A percentile compares a stretch with the other conserved stretches of the same genome.
Conservation (phyloP, 2,888 invertebrate species). For the Drosophila stalkeri region DNA sequence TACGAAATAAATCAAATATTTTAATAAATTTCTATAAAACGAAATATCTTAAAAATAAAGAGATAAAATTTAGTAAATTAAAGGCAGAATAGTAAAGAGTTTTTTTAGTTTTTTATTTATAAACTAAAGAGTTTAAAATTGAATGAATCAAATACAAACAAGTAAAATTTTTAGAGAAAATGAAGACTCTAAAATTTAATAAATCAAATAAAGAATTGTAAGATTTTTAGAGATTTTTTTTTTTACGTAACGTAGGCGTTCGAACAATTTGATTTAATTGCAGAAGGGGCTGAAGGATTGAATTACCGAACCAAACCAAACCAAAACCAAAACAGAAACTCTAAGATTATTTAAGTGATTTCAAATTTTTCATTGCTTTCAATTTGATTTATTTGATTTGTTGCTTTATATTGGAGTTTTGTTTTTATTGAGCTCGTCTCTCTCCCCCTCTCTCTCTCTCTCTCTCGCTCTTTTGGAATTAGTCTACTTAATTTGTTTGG, state of each 20-base stretch:
- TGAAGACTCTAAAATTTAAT: conserved; percentile 26
- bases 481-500: conserved; percentile 56
- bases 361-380: conserved; percentile 47
- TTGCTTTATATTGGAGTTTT: conserved; percentile 19
- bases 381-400: conserved; percentile 61
- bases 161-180: too few species aligned
- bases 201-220: conserved; percentile 22
- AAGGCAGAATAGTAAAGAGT: too few species aligned
- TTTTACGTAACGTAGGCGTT: conserved; percentile 6
- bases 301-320: conserved; percentile 38
- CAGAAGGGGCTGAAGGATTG: conserved; percentile 48
- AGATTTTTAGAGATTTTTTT: background rate
- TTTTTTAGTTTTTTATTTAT: too few species aligned
- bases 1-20: too few species aligned
- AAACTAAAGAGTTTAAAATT: too few species aligned
- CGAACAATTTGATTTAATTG: conserved; percentile 56
- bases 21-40: too few species aligned
- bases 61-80: too few species aligned
- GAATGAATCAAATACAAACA: too few species aligned
- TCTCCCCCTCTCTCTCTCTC: background rate
- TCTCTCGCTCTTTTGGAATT: conserved; percentile 43
- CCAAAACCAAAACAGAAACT: background rate
- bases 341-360: conserved; percentile 24
- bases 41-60: too few species aligned
- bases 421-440: conserved; percentile 48